These are phyloP conservation scores for Temnothorax curvispinosus DNA, from an alignment of 1,140 invertebrate species.

Conservation along the genomic window DNA sequence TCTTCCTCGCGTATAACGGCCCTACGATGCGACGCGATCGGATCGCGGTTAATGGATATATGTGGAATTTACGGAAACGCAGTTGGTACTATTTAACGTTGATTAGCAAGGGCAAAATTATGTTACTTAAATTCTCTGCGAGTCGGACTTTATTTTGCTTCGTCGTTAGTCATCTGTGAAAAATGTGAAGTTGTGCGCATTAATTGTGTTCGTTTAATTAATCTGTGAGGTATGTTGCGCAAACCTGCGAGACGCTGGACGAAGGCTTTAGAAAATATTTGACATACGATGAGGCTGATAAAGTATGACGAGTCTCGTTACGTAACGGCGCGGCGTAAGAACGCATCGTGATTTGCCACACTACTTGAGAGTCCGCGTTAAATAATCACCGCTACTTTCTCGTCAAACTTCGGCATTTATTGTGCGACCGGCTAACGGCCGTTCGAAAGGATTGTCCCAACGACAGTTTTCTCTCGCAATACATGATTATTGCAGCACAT, in stretches of 20 bases:
- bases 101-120: neutral
- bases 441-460: slow-evolving; percentile 56
- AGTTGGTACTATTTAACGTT: neutral
- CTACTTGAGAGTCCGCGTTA: slow-evolving; percentile 36
- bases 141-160: neutral
- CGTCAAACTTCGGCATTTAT: slow-evolving; percentile 58
- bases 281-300: slow-evolving; percentile 37
- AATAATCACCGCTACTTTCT: slow-evolving; percentile 64
- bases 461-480: slow-evolving; percentile 77
- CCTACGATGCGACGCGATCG: neutral
- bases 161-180: neutral
- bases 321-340: slow-evolving; percentile 13
- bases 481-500: slow-evolving; percentile 76
- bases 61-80: neutral
- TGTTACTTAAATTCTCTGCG: neutral
- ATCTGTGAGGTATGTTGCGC: slow-evolving; percentile 5
- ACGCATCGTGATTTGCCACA: slow-evolving; percentile 40
- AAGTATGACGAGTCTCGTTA: slow-evolving; percentile 21
- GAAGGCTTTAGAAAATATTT: slow-evolving; percentile 56
- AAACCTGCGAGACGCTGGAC: neutral
- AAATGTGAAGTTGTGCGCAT: neutral
- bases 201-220: slow-evolving; percentile 32
- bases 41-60: neutral
- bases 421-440: slow-evolving; percentile 20
- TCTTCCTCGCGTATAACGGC: slow-evolving; percentile 10